phyloP scores from a whole-genome alignment of 1,140 invertebrate genomes.

The Carcinoscorpius rotundicauda region DNA sequence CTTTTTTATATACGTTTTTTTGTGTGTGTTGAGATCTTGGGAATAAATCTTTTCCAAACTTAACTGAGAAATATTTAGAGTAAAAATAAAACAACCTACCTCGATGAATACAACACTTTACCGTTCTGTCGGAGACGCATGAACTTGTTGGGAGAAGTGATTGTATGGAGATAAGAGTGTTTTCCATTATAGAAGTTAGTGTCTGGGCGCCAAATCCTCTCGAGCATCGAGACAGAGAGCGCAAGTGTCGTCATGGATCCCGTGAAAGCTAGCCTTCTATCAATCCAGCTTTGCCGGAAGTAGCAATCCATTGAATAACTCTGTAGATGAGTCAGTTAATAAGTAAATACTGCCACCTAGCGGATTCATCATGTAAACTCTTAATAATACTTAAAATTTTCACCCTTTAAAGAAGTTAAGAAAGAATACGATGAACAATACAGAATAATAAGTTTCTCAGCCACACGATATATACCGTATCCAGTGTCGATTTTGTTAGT shows the following conservation, averaged over 20 bases:
- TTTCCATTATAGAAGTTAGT: constrained; percentile 86
- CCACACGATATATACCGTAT: too few species aligned
- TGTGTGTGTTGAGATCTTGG: too few species aligned
- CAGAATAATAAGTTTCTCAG: too few species aligned
- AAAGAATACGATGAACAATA: too few species aligned
- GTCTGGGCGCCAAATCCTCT: constrained; percentile 88
- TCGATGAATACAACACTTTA: constrained; percentile 86
- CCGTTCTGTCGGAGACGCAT: constrained; percentile 68
- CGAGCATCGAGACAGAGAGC: constrained; percentile 78
- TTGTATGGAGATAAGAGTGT: constrained; percentile 62
- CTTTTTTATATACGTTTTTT: too few species aligned
- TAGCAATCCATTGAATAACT: constrained; percentile 96
- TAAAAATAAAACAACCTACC: constrained; percentile 42
- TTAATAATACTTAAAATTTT: too few species aligned
- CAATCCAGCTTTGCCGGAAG: constrained; percentile 78
- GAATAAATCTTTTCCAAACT: too few species aligned
- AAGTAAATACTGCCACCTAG: too few species aligned
- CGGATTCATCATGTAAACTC: too few species aligned
- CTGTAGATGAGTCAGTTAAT: constrained; percentile 35
- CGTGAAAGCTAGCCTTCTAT: constrained; percentile 62
- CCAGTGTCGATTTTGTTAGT: too few species aligned
- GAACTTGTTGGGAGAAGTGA: constrained; percentile 88
- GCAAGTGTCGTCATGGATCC: constrained; percentile 57
- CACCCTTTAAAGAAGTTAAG: too few species aligned
- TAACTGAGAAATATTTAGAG: too few species aligned